A percentile compares a stretch with the other conserved stretches of the same genome.
These are phyloP conservation scores for Hetaerina americana DNA, from an alignment of 1,140 invertebrate species.

Conservation along the genomic window DNA sequence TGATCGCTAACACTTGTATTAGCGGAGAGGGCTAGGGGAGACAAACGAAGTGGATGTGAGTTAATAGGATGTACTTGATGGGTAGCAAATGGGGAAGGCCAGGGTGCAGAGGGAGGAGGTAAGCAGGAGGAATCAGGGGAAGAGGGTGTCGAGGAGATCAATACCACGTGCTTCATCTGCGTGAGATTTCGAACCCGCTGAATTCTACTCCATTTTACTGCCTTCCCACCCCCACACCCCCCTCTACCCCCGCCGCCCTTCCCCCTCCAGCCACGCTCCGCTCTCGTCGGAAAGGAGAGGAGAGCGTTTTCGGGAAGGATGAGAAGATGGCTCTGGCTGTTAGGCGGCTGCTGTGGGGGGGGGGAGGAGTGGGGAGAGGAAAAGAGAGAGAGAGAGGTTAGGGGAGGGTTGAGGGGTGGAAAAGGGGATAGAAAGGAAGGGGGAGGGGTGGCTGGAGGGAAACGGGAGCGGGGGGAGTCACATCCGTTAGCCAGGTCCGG, in stretches of 20 bases:
- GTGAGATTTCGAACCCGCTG: constrained; percentile 7
- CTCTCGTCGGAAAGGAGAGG: too few relatives aligned
- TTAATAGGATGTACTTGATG: too few relatives aligned
- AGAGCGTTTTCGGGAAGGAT: too few relatives aligned
- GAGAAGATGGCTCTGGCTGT: too few relatives aligned
- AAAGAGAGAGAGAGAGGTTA: constrained; percentile 18
- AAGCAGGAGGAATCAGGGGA: constrained; percentile 25
- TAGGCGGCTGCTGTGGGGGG: constrained; percentile 20
- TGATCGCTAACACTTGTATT: too few relatives aligned
- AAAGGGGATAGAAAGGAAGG: constrained; percentile 16
- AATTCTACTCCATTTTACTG: too few relatives aligned
- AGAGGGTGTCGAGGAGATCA: constrained; percentile 24
- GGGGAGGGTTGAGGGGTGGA: constrained; percentile 20
- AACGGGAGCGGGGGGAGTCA: constrained; percentile 7
- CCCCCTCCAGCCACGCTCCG: too few relatives aligned
- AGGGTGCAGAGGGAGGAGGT: constrained; percentile 15
- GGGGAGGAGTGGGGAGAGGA: constrained; percentile 27
- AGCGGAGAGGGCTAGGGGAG: too few relatives aligned
- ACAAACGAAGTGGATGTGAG: too few relatives aligned
- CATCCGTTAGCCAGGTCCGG: constrained; percentile 12
- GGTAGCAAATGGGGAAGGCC: too few relatives aligned
- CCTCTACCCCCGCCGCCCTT: too few relatives aligned
- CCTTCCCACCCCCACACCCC: too few relatives aligned
- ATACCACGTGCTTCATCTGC: constrained; percentile 23
- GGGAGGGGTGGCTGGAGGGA: background rate